Percentiles rank a stretch among this genome's conserved stretches.
These are phyloP conservation scores for Chrysocyon brachyurus DNA, from an alignment of 2,797 vertebrate genomes.

Conservation along the genomic window DNA sequence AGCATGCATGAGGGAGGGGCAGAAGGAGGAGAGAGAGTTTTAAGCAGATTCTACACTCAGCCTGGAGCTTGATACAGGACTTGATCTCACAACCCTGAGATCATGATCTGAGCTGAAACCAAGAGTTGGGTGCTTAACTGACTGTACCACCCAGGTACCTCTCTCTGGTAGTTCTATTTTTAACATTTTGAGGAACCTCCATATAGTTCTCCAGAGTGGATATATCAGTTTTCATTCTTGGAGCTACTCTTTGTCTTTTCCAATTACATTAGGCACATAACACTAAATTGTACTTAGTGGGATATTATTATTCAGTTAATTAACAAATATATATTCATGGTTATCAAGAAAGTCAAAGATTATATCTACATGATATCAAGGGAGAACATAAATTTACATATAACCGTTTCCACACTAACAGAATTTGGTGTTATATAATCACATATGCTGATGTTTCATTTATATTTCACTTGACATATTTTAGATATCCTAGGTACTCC, in stretches of 20 bases:
- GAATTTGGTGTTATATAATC: background rate
- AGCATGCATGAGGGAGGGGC: no score
- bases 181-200: no score
- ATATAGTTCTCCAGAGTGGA: no score
- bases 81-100: no score
- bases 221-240: background rate
- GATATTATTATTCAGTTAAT: background rate
- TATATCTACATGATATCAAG: background rate
- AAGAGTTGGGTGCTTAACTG: no score
- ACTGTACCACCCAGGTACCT: no score
- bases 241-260: background rate
- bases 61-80: no score
- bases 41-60: no score
- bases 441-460: background rate
- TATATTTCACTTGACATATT: slow-evolving; percentile 25
- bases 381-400: background rate
- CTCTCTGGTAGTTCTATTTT: no score
- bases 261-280: background rate
- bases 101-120: no score
- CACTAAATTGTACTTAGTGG: background rate
- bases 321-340: background rate
- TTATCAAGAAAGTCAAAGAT: background rate
- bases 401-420: background rate
- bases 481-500: background rate
- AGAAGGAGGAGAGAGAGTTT: no score